These are phyloP conservation scores for Atta cephalotes DNA, from an alignment of 1,140 invertebrate species.

Conservation along the genomic window DNA sequence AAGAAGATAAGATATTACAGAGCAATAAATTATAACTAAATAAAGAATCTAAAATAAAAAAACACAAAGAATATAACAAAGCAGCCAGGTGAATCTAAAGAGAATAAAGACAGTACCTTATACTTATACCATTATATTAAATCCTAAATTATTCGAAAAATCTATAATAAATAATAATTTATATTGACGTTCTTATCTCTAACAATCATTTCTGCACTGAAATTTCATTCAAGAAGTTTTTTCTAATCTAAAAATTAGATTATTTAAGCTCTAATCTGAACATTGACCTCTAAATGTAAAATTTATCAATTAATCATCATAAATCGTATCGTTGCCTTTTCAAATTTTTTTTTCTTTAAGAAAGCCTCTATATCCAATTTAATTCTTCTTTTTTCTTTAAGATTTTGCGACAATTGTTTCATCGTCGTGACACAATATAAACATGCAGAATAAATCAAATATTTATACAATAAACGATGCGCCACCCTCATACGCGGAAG, in stretches of 20 bases:
- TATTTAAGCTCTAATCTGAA: not conserved
- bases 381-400: not conserved
- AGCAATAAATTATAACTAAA: not conserved
- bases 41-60: not conserved
- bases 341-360: not conserved
- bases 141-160: not conserved
- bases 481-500: conserved; percentile 51
- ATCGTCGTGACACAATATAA: not conserved
- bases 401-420: not conserved
- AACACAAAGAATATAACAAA: not conserved
- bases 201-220: not conserved
- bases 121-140: not conserved
- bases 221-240: not conserved
- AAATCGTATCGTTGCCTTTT: too few relatives aligned
- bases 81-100: not conserved
- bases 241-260: not conserved
- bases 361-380: not conserved
- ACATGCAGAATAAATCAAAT: conserved; percentile 10
- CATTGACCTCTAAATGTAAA: not conserved
- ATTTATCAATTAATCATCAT: too few relatives aligned
- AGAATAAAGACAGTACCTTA: not conserved
- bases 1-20: not conserved
- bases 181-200: not conserved
- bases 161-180: not conserved
- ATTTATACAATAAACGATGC: conserved; percentile 30